Percentiles rank a stretch among this genome's conserved stretches.
These are phyloP conservation scores for Sialia sialis DNA, from an alignment of 2,113 vertebrate genomes.

Conservation along the genomic window DNA sequence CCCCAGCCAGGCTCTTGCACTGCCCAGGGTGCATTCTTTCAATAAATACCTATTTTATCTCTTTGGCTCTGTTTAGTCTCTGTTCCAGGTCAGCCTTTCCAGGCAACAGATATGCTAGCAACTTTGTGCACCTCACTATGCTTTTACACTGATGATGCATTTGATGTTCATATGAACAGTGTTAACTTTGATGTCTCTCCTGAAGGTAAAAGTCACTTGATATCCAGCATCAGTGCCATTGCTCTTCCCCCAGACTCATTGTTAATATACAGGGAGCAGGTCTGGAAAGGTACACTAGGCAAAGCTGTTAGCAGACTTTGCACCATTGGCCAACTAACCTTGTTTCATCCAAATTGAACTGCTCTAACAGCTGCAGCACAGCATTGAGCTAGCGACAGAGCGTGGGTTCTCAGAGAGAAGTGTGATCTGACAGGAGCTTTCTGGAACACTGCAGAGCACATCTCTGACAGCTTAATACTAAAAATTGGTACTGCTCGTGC, in stretches of 20 bases:
- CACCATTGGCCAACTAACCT: background rate
- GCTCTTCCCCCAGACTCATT: fast-evolving
- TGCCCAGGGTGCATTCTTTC: too few species aligned
- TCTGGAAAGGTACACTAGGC: background rate
- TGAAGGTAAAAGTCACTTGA: background rate
- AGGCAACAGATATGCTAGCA: too few species aligned
- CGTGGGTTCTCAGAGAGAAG: background rate
- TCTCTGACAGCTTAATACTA: background rate
- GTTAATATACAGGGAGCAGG: fast-evolving
- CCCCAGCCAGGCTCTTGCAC: too few species aligned
- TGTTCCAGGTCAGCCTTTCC: too few species aligned
- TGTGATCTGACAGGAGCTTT: fast-evolving
- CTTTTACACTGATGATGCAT: background rate
- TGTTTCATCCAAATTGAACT: background rate
- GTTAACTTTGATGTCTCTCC: background rate
- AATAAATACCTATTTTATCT: too few species aligned
- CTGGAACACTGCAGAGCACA: background rate
- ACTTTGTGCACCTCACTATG: fast-evolving
- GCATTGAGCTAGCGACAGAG: fast-evolving
- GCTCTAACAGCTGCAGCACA: background rate
- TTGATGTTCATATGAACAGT: too few species aligned
- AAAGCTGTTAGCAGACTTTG: background rate
- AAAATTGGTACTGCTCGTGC: background rate
- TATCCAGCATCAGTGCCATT: fast-evolving
- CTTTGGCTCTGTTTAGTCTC: too few species aligned